A percentile compares a stretch with the other conserved stretches of the same genome.
These are phyloP conservation scores for Slavum lentiscoides DNA, from an alignment of 2,888 invertebrate species.

Conservation along the genomic window DNA sequence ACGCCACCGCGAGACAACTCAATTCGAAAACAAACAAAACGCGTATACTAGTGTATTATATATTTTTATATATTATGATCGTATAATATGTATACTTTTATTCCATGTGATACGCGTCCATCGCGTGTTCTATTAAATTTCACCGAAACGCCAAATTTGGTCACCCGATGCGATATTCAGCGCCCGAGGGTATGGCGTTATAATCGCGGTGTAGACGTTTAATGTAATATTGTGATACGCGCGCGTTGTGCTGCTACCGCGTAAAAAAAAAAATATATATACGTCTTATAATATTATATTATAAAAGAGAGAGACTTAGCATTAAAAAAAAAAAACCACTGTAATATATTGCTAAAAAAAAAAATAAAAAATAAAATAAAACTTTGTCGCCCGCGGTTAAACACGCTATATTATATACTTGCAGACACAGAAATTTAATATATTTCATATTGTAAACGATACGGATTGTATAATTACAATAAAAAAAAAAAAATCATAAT, in stretches of 20 bases:
- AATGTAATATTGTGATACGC: neutral
- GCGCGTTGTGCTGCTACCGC: neutral
- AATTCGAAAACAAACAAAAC: neutral
- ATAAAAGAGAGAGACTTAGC: neutral
- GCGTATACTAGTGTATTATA: neutral
- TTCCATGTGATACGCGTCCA: neutral
- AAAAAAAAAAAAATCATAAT: too few species aligned
- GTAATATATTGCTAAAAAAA: too few species aligned
- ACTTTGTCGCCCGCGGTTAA: neutral
- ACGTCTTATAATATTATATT: too few species aligned
- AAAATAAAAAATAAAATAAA: too few species aligned
- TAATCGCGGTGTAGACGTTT: neutral
- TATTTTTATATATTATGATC: neutral
- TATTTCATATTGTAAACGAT: neutral
- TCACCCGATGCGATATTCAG: neutral
- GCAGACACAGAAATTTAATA: neutral
- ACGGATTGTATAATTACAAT: too few species aligned
- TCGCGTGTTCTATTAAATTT: neutral
- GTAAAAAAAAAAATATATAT: neutral
- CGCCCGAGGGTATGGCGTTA: neutral
- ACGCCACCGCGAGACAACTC: neutral
- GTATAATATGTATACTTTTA: neutral
- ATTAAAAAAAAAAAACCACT: too few species aligned
- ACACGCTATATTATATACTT: too few species aligned
- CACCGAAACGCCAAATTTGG: constrained; percentile 9